These are phyloP conservation scores for Tetraodon nigroviridis DNA, from an alignment of 2,113 vertebrate genomes.

Conservation along the genomic window DNA sequence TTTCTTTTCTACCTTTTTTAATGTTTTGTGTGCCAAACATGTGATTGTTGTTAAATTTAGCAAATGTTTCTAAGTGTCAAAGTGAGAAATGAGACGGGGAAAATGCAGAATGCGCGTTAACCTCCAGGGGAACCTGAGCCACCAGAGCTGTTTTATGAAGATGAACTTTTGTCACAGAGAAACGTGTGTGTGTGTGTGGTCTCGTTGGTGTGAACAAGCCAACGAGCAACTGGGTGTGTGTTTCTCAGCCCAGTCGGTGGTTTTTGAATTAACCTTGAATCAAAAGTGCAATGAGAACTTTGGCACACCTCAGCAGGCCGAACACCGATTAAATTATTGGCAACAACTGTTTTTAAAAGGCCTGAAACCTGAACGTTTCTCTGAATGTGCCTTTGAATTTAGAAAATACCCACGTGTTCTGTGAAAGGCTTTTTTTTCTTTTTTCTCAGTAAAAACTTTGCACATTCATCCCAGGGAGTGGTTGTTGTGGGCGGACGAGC, in stretches of 20 bases:
- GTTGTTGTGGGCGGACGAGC: neutral
- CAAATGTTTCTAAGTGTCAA: constrained; percentile 2
- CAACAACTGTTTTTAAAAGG: constrained; percentile 12
- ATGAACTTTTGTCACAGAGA: no score
- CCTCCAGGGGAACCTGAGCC: no score
- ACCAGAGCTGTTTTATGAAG: no score
- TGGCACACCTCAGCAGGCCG: constrained; percentile 4
- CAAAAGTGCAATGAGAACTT: neutral
- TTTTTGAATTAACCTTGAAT: no score
- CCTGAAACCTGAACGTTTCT: neutral
- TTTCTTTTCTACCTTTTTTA: neutral
- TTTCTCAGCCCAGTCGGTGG: no score
- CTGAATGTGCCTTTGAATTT: neutral
- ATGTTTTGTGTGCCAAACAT: neutral
- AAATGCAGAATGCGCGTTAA: no score
- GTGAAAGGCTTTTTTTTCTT: neutral
- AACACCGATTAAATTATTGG: constrained; percentile 47
- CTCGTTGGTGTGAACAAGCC: no score
- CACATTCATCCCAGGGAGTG: neutral
- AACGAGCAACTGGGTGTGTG: no score
- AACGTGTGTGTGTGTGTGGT: no score
- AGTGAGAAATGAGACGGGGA: neutral
- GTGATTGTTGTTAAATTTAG: neutral
- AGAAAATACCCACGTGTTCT: neutral
- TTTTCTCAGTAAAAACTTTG: constrained; percentile 10